phyloP scores from a whole-genome alignment of 1,140 invertebrate genomes.

The Tyrophagus putrescentiae region DNA sequence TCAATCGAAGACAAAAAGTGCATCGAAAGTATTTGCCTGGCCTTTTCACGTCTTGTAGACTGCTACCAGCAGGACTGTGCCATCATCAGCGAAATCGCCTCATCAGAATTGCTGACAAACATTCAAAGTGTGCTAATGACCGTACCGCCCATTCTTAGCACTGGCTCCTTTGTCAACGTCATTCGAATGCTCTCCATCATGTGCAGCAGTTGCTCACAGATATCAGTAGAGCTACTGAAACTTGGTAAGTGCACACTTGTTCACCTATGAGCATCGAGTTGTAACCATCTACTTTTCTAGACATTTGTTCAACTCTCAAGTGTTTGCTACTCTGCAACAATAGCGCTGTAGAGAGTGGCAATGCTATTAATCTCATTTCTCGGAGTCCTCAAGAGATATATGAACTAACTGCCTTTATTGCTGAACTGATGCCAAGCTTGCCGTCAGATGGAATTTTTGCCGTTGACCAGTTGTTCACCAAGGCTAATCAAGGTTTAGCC shows the following conservation, averaged over 20 bases:
- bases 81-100: conserved; percentile 84
- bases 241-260: conserved; percentile 44
- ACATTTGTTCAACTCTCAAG: conserved; percentile 82
- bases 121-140: conserved; percentile 80
- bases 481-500: conserved; percentile 35
- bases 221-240: conserved; percentile 73
- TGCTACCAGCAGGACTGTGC: conserved; percentile 83
- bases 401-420: conserved; percentile 87
- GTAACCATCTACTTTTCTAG: conserved; percentile 29
- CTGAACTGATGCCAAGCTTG: conserved; percentile 83
- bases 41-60: conserved; percentile 81
- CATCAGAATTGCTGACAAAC: conserved; percentile 75
- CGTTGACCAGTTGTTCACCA: conserved; percentile 69
- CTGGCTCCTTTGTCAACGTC: conserved; percentile 85
- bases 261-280: conserved; percentile 16
- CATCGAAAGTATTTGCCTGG: conserved; percentile 87
- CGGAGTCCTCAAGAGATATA: conserved; percentile 86
- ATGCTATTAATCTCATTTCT: conserved; percentile 32
- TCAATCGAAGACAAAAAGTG: conserved; percentile 94
- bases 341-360: conserved; percentile 39
- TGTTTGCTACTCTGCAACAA: conserved; percentile 70
- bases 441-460: conserved; percentile 85
- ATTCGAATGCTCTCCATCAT: conserved; percentile 85
- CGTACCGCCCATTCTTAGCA: conserved; percentile 77
- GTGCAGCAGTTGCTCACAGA: conserved; percentile 79